phyloP scores from a whole-genome alignment of 2,797 vertebrate species.

The Spondyliosoma cantharus region DNA sequence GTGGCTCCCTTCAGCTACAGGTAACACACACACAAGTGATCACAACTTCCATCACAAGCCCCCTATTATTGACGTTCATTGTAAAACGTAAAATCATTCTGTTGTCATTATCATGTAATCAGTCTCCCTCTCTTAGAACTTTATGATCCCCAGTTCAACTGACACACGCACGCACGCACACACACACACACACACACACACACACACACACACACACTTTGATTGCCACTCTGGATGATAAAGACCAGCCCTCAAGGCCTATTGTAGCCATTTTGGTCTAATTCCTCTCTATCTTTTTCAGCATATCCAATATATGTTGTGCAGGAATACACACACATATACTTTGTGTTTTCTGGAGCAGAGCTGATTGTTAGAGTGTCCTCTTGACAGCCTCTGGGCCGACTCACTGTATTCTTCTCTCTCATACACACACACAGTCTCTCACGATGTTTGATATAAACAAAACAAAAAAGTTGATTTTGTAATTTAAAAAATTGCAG shows the following conservation, averaged over 20 bases:
- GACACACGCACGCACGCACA: no score
- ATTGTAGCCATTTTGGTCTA: slow-evolving; percentile 34
- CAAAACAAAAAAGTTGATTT: slow-evolving; percentile 6
- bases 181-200: neutral
- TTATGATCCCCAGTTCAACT: neutral
- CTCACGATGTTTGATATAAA: slow-evolving; percentile 10
- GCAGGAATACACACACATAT: slow-evolving; percentile 4
- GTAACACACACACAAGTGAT: slow-evolving; percentile 66
- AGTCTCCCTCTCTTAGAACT: slow-evolving; percentile 3
- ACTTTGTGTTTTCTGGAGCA: slow-evolving; percentile 64
- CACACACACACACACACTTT: slow-evolving; percentile 8
- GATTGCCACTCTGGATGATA: slow-evolving; percentile 2
- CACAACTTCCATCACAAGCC: slow-evolving; percentile 2
- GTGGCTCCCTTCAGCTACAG: slow-evolving; percentile 93
- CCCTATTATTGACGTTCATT: neutral
- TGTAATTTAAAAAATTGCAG: neutral
- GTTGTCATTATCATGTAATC: slow-evolving; percentile 18
- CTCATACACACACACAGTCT: slow-evolving; percentile 18
- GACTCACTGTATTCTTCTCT: slow-evolving; percentile 21
- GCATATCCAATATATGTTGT: slow-evolving; percentile 12
- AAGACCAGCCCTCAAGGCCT: slow-evolving; percentile 34
- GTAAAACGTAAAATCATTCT: slow-evolving; percentile 23
- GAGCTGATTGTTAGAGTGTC: slow-evolving; percentile 65
- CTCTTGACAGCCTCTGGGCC: slow-evolving; percentile 38
- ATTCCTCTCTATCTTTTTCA: slow-evolving; percentile 32